A percentile compares a stretch with the other conserved stretches of the same genome.
Evolutionary conservation across 1,140 invertebrate genomes (phyloP).

Genomic region (Leptinotarsa lineolata): DNA sequence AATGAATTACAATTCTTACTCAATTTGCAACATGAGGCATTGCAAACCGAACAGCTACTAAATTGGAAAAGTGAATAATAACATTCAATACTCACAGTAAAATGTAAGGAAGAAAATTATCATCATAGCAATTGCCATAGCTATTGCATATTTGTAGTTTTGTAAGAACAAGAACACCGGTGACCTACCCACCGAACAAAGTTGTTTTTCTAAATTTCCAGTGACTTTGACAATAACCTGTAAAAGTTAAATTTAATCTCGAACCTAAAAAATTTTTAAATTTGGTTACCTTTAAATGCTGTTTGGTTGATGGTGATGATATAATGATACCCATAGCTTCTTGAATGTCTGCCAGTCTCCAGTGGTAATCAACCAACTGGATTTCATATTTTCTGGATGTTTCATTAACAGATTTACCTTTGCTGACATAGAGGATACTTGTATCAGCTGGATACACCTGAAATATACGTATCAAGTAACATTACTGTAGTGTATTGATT

Average conservation of each 20-base stretch:
- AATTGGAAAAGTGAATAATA: background rate
- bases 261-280: slow-evolving; percentile 10
- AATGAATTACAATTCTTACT: no score
- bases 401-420: slow-evolving; percentile 29
- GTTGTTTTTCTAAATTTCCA: slow-evolving; percentile 32
- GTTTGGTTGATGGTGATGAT: slow-evolving; percentile 44
- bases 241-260: slow-evolving; percentile 23
- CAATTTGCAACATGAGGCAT: no score
- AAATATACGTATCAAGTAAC: no score
- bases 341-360: slow-evolving; percentile 49
- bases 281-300: slow-evolving; percentile 41
- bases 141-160: slow-evolving; percentile 43
- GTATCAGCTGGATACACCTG: slow-evolving; percentile 47
- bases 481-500: no score
- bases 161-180: slow-evolving; percentile 40
- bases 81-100: slow-evolving; percentile 44
- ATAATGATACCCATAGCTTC: slow-evolving; percentile 48
- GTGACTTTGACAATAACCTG: slow-evolving; percentile 45
- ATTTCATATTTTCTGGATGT: slow-evolving; percentile 40
- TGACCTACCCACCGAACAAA: slow-evolving; percentile 33
- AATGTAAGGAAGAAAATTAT: slow-evolving; percentile 49
- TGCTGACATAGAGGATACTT: slow-evolving; percentile 44
- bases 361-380: slow-evolving; percentile 50
- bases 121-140: slow-evolving; percentile 43
- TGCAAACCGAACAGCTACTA: no score